phyloP scores from a whole-genome alignment of 2,888 invertebrate species.

The Leucophenga montana region DNA sequence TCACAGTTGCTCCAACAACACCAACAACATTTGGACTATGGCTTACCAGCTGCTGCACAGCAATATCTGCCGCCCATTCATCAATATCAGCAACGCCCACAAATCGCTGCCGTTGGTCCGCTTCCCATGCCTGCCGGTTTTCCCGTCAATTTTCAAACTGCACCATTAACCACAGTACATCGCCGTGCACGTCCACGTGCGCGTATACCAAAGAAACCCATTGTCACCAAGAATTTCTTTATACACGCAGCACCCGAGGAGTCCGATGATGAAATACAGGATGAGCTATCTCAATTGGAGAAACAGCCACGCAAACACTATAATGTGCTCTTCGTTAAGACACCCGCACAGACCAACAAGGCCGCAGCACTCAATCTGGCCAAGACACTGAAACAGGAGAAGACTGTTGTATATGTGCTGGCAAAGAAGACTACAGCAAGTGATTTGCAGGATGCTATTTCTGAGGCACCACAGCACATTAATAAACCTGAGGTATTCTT shows the following conservation, averaged over 20 bases:
- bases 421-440: conserved; percentile 70
- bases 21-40: background rate
- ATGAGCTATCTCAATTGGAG: conserved; percentile 63
- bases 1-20: conserved; percentile 42
- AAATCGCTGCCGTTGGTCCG: conserved; percentile 20
- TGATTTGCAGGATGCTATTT: conserved; percentile 68
- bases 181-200: conserved; percentile 63
- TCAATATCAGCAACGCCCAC: conserved; percentile 44
- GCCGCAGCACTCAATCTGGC: conserved; percentile 67
- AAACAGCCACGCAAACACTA: conserved; percentile 70
- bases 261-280: conserved; percentile 68
- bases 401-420: conserved; percentile 72
- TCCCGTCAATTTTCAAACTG: conserved; percentile 57
- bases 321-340: conserved; percentile 72
- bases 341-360: conserved; percentile 68
- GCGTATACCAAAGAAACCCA: conserved; percentile 63
- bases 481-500: conserved; percentile 73
- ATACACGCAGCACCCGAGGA: conserved; percentile 72
- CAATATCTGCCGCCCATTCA: conserved; percentile 54
- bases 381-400: conserved; percentile 69
- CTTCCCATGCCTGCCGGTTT: conserved; percentile 61
- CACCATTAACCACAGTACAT: conserved; percentile 49
- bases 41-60: conserved; percentile 48
- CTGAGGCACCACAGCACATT: conserved; percentile 66
- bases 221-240: conserved; percentile 72